A percentile compares a stretch with the other conserved stretches of the same genome.
These are phyloP conservation scores for Dendrocincla tyrannina DNA, from an alignment of 2,797 vertebrate genomes.

Conservation along the genomic window DNA sequence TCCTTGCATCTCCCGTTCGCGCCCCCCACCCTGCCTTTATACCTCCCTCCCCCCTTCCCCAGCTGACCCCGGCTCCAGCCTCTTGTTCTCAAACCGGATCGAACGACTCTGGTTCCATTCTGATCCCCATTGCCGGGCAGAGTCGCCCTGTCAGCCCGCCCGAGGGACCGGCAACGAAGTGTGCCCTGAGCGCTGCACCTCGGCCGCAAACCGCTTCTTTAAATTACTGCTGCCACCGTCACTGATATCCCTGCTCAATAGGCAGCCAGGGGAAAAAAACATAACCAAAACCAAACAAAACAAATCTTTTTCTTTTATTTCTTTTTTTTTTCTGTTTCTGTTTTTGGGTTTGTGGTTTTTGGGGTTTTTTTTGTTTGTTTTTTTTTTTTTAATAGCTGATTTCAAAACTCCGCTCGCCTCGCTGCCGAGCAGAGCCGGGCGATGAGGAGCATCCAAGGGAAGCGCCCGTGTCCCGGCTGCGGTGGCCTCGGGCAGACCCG, in stretches of 20 bases:
- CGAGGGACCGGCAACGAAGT: background rate
- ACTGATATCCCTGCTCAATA: background rate
- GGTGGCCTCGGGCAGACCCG: no score
- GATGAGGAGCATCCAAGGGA: background rate
- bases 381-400: background rate
- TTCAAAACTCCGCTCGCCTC: background rate
- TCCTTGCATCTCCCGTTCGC: accelerated
- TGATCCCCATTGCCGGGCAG: background rate
- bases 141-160: background rate
- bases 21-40: background rate
- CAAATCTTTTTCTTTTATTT: background rate
- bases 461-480: background rate
- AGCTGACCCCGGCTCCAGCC: background rate
- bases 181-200: background rate
- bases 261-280: background rate
- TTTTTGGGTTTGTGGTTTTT: no score
- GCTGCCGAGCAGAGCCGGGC: background rate
- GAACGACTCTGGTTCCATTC: background rate
- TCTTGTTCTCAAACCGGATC: background rate
- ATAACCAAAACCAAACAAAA: background rate
- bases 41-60: background rate
- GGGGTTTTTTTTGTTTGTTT: no score
- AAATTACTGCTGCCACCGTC: background rate
- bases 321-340: no score
- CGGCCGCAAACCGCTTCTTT: background rate